A percentile compares a stretch with the other conserved stretches of the same genome.
These are phyloP conservation scores for Shargacucullia verbasci DNA, from an alignment of 2,888 invertebrate species.

Conservation along the genomic window DNA sequence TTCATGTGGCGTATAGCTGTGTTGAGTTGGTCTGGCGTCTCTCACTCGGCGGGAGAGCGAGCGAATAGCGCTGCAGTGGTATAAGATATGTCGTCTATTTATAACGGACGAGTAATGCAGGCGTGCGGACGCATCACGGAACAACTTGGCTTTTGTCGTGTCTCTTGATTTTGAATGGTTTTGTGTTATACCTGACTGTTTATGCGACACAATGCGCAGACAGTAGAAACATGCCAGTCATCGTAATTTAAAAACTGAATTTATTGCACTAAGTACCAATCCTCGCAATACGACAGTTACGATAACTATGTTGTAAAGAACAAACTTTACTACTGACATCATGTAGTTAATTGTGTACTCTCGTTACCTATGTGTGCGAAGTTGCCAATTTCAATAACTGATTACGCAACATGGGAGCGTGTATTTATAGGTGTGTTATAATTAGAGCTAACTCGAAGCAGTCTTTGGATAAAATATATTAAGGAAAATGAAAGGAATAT, in stretches of 20 bases:
- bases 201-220: too few species aligned
- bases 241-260: conserved; percentile 12
- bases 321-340: conserved; percentile 27
- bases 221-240: conserved; percentile 38
- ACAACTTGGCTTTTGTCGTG: conserved; percentile 73
- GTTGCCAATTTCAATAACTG: conserved; percentile 51
- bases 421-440: conserved; percentile 46
- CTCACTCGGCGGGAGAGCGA: conserved; percentile 85
- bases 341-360: conserved; percentile 31
- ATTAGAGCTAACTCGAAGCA: conserved; percentile 34
- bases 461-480: too few species aligned
- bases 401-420: conserved; percentile 41
- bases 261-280: conserved; percentile 11
- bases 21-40: conserved; percentile 74
- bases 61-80: conserved; percentile 74
- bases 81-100: conserved; percentile 86
- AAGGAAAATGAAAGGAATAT: too few species aligned
- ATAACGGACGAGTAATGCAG: conserved; percentile 81
- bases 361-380: conserved; percentile 31
- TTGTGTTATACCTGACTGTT: conserved; percentile 53
- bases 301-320: conserved; percentile 22
- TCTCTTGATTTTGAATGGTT: conserved; percentile 76
- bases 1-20: conserved; percentile 61
- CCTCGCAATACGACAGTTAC: conserved; percentile 11
- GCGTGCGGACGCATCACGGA: conserved; percentile 74